Evolutionary conservation across 1,140 invertebrate genomes (phyloP).

Genomic region (Homalodisca vitripennis): DNA sequence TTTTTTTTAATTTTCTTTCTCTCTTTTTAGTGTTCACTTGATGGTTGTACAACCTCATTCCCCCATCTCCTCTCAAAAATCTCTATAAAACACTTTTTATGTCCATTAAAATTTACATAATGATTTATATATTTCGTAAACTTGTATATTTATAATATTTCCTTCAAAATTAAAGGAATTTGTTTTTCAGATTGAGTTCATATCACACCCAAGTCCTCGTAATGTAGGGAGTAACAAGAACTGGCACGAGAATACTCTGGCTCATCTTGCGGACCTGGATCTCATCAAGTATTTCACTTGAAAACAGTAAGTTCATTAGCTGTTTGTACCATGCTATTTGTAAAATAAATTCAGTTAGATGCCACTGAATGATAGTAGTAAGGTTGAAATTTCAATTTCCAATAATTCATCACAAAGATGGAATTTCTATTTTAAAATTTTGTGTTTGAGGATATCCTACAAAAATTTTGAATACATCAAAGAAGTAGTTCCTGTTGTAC

Average conservation of each 20-base stretch:
- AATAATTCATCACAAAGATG: background rate
- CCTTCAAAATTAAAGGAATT: background rate
- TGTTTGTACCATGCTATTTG: background rate
- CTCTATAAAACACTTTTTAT: background rate
- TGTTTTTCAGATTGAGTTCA: conserved; percentile 59
- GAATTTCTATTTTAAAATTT: too few relatives aligned
- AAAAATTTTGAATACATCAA: too few relatives aligned
- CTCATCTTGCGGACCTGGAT: conserved; percentile 61
- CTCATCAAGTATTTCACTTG: conserved; percentile 59
- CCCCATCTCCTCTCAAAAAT: background rate
- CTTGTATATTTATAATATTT: too few relatives aligned
- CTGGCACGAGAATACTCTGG: conserved; percentile 70
- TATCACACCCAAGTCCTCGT: conserved; percentile 85
- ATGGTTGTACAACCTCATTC: background rate
- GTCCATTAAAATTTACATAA: background rate
- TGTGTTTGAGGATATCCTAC: too few relatives aligned
- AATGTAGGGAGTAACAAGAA: conserved; percentile 69
- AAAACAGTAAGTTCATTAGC: background rate
- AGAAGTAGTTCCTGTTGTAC: too few relatives aligned
- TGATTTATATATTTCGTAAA: background rate
- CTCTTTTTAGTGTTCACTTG: background rate
- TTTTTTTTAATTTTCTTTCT: background rate
- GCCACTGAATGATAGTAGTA: background rate
- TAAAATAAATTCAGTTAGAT: background rate
- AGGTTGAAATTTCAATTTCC: background rate